These are phyloP conservation scores for Vidua macroura DNA, from an alignment of 2,113 vertebrate species.

Conservation along the genomic window DNA sequence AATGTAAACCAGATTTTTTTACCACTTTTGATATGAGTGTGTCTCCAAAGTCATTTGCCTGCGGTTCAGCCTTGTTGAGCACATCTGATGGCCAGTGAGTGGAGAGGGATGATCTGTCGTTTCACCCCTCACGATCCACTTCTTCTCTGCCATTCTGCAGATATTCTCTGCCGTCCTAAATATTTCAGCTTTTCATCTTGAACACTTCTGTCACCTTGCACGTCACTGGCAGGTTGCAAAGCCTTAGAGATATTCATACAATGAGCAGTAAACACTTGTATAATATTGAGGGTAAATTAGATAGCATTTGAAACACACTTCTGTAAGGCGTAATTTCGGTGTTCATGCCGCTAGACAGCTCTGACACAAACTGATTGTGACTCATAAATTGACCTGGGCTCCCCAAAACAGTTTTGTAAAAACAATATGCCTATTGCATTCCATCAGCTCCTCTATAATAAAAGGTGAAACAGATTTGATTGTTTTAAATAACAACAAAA, in stretches of 20 bases:
- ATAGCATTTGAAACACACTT: not conserved
- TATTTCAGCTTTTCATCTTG: not conserved
- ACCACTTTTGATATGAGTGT: not conserved
- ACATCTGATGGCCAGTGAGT: not conserved
- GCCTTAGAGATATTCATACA: not conserved
- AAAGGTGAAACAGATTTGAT: not conserved
- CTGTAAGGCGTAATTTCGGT: not conserved
- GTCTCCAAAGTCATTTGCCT: not conserved
- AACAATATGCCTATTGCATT: not conserved
- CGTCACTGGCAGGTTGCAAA: not conserved
- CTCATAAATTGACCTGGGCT: not conserved
- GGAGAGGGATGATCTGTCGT: not conserved
- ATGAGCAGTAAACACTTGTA: not conserved
- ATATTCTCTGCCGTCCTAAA: no score
- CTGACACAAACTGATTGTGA: not conserved
- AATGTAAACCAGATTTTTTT: not conserved
- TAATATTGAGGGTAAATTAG: not conserved
- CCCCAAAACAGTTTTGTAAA: not conserved
- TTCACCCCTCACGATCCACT: accelerated
- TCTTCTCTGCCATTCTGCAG: not conserved
- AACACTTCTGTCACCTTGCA: not conserved
- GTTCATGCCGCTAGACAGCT: not conserved
- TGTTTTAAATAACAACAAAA: not conserved
- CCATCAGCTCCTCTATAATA: not conserved
- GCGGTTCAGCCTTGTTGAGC: not conserved